A percentile compares a stretch with the other conserved stretches of the same genome.
phyloP scores from a whole-genome alignment of 1,140 invertebrate species.

The Ceratosolen fusciceps region DNA sequence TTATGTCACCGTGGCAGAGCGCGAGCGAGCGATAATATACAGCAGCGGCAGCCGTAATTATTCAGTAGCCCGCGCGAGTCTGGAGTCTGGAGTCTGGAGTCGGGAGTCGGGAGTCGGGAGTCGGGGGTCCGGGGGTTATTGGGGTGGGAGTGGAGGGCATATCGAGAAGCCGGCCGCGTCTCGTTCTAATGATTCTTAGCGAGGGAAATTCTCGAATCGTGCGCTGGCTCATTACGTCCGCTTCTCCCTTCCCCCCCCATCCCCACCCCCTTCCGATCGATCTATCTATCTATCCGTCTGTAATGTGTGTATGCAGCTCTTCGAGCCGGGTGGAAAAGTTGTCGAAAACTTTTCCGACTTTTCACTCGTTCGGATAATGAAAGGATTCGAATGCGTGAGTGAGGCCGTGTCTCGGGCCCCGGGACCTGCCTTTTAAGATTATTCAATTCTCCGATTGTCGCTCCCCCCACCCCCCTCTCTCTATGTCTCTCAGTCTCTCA shows the following conservation, averaged over 20 bases:
- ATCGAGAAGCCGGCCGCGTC: too few species aligned
- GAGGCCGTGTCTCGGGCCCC: too few species aligned
- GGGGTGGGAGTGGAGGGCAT: too few species aligned
- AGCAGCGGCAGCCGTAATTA: slow-evolving; percentile 8
- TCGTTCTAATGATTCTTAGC: neutral
- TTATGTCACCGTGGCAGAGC: slow-evolving; percentile 11
- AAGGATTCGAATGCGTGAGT: neutral
- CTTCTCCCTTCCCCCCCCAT: neutral
- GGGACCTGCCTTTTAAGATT: neutral
- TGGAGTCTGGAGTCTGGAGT: too few species aligned
- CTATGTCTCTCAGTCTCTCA: too few species aligned
- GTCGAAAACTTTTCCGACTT: neutral
- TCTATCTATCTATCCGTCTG: too few species aligned
- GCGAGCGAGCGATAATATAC: neutral
- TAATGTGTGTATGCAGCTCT: neutral
- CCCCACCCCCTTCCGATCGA: too few species aligned
- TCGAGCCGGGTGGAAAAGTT: neutral
- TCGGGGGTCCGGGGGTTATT: too few species aligned
- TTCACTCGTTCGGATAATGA: neutral
- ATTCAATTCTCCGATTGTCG: slow-evolving; percentile 16
- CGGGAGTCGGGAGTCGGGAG: too few species aligned
- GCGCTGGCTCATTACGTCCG: neutral
- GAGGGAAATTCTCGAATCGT: neutral
- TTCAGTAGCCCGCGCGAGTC: slow-evolving; percentile 6
- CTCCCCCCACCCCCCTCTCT: too few species aligned